Base-by-base conservation (phyloP, 2,797 vertebrate genomes). In the Botia almorhae region DNA sequence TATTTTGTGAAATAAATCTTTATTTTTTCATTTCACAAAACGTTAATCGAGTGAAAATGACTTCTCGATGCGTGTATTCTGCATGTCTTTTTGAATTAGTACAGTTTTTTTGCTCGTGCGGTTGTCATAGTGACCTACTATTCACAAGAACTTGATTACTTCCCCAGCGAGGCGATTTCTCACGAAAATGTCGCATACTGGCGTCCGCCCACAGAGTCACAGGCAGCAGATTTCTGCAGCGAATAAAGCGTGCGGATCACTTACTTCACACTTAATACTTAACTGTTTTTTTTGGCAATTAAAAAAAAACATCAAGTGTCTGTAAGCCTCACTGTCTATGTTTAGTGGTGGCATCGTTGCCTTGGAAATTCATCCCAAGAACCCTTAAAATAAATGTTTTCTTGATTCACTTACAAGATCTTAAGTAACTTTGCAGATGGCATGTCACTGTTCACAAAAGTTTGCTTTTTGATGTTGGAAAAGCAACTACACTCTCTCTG, bases 121-220 rank as follows among this genome's bases (percentile, higher is more conserved):
- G 81, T 85, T 80, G 83, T 84, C 84, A 82, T 76, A 80, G 78
- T 83, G 71, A 86, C 60, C 55, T 74, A 77, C 39, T 79, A 83
- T 67, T 73, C 50, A 43, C 8, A 5, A 83, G 26, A 53, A 68
- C 73, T 70, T 73, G 12, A 60, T 55, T 56, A 43, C 53, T 78
- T 73, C 23, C 60, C 65, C 43, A 77, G 71, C 23, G 14, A 73
- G 19, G 74, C 11, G 17, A 21, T 69, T 51, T 74, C 67, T 74
- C 67, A 72, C 29, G 26, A 77, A 68, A 51, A 72, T 33, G 61
- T 64, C 33, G 19, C 64, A 76, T 14, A 43, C 53, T 82, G 74
- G 19, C 4, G 5, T 56, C 23, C 16, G 19, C 21, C 69, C 21
- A 73, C 56, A 26, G 56, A 60, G 19, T 60, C 56, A 64, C 50